A percentile compares a stretch with the other conserved stretches of the same genome.
These are phyloP conservation scores for Apaloderma vittatum DNA, from an alignment of 2,113 vertebrate species.

Conservation along the genomic window DNA sequence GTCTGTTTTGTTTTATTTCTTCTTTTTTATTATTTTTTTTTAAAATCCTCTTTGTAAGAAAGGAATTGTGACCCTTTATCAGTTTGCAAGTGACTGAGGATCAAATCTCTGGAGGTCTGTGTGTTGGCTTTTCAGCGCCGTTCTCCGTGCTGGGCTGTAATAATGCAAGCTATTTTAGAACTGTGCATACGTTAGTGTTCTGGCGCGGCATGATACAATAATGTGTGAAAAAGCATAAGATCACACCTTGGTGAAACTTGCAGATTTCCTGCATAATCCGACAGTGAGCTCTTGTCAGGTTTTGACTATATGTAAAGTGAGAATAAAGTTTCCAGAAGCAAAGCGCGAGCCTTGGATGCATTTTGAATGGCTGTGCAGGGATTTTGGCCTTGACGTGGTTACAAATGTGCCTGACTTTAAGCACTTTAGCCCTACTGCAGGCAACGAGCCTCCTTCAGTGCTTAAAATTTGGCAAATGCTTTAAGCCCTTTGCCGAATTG, in stretches of 20 bases:
- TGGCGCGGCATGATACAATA: constrained; percentile 78
- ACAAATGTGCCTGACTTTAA: background rate
- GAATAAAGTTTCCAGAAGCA: constrained; percentile 72
- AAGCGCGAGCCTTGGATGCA: constrained; percentile 44
- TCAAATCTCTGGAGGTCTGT: constrained; percentile 35
- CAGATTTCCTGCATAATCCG: constrained; percentile 82
- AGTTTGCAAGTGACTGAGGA: constrained; percentile 4
- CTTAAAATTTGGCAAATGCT: background rate
- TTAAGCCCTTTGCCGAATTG: background rate
- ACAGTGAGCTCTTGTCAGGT: constrained; percentile 78
- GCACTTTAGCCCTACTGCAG: background rate
- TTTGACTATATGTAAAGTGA: constrained; percentile 74
- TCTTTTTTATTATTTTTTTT: background rate
- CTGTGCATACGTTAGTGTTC: constrained; percentile 82
- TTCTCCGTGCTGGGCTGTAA: constrained; percentile 69
- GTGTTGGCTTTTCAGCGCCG: constrained; percentile 15
- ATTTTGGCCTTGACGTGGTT: constrained; percentile 15
- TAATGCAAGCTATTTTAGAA: constrained; percentile 80
- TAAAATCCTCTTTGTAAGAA: background rate
- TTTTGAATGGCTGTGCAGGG: constrained; percentile 40
- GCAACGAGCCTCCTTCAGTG: background rate
- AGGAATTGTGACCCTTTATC: constrained; percentile 26
- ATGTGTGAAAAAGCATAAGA: constrained; percentile 81
- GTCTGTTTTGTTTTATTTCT: background rate
- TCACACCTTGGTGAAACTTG: constrained; percentile 84